A percentile compares a stretch with the other conserved stretches of the same genome.
These are phyloP conservation scores for Brenthis daphne DNA, from an alignment of 2,888 invertebrate genomes.

Conservation along the genomic window DNA sequence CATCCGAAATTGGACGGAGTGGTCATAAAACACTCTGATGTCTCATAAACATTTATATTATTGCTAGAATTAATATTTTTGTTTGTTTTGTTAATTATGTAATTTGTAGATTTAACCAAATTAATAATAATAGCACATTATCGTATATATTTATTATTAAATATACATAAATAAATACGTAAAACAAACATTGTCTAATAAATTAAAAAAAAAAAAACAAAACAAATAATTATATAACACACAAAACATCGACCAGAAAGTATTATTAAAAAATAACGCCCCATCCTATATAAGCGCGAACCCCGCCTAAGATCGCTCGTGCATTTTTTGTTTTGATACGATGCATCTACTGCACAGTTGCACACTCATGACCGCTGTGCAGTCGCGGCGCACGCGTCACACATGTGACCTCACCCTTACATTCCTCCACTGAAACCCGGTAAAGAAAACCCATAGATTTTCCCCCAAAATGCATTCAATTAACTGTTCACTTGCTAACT, in stretches of 20 bases:
- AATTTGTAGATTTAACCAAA: too few relatives aligned
- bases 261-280: slow-evolving; percentile 7
- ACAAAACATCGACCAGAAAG: slow-evolving; percentile 14
- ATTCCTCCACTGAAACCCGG: slow-evolving; percentile 1
- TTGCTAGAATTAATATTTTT: background rate
- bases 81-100: too few relatives aligned
- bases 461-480: slow-evolving; percentile 11
- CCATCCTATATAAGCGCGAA: slow-evolving; percentile 30
- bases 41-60: background rate
- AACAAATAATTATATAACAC: slow-evolving; percentile 1
- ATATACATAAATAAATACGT: too few relatives aligned
- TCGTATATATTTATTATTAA: too few relatives aligned
- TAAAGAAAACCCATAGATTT: background rate
- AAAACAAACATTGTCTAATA: background rate
- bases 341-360: slow-evolving; percentile 48
- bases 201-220: background rate
- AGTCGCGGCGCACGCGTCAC: slow-evolving; percentile 58
- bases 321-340: slow-evolving; percentile 76
- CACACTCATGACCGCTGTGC: slow-evolving; percentile 63
- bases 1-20: slow-evolving; percentile 13
- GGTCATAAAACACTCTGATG: background rate
- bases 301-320: slow-evolving; percentile 58
- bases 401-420: slow-evolving; percentile 41
- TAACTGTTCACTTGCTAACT: slow-evolving; percentile 55
- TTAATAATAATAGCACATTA: too few relatives aligned